Conservation (phyloP, 2,888 invertebrate species). For the Physocephala rufipes region DNA sequence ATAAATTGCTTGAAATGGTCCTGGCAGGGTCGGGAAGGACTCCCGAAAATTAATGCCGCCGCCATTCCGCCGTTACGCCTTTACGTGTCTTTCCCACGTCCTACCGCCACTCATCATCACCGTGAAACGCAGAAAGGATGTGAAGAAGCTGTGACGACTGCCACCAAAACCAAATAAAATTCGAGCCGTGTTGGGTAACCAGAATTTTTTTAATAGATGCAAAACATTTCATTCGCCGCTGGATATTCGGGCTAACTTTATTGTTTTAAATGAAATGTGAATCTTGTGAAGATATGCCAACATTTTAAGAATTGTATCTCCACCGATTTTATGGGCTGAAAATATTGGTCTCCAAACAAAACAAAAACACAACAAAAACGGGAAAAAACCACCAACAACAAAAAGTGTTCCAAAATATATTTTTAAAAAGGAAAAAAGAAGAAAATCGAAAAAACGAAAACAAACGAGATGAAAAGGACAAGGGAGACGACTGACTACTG, state of each 20-base stretch:
- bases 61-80: no score
- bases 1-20: no score
- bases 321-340: slow-evolving; percentile 31
- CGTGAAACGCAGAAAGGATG: not conserved
- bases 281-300: slow-evolving; percentile 25
- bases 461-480: no score
- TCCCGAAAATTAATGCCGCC: slow-evolving; percentile 6
- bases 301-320: slow-evolving; percentile 26
- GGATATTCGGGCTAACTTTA: slow-evolving; percentile 41
- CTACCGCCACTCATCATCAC: no score
- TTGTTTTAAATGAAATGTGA: slow-evolving; percentile 42
- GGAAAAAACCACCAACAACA: slow-evolving; percentile 20
- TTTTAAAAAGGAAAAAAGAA: no score
- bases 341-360: slow-evolving; percentile 17
- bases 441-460: no score
- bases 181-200: slow-evolving; percentile 17
- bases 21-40: not conserved
- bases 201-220: slow-evolving; percentile 29
- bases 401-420: not conserved
- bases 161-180: slow-evolving; percentile 19
- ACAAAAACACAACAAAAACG: slow-evolving; percentile 7
- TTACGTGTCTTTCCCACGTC: not conserved
- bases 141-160: slow-evolving; percentile 17
- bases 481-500: no score
- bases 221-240: slow-evolving; percentile 37